Base-by-base conservation (phyloP, 2,888 invertebrate species). In the Aspidiotus destructor region DNA sequence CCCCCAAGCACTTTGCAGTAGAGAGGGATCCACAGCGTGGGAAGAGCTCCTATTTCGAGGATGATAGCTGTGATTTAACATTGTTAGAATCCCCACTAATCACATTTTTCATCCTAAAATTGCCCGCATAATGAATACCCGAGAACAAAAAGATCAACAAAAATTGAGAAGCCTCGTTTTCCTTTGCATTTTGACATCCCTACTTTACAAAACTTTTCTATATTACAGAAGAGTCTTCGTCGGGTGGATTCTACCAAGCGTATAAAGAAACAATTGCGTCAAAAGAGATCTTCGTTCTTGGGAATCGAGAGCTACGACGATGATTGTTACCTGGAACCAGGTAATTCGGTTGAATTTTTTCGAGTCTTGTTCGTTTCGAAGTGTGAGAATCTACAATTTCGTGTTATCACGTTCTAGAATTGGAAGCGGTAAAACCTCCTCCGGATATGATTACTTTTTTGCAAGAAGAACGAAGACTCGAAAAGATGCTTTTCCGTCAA, bases 211-310 rank as follows among this genome's bases (percentile, higher is more conserved):
- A 28, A 48, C 48, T 74, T 13, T 40, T 6, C 13, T 62, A 48
- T 57, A 16, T 15, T 44, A 7, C 62, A 63, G 63, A 53, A 54
- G 10, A 15, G 55, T 57, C 41, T 64, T 7, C 55, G 44, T 41
- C 84, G 89, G 73, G 82, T 88, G 69, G 89, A 88, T 75, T 90
- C 90, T 13, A 89, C 91, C 1, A 88, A 89, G 72, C 83, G 90
- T 73, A 89, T 92, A 74, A 90, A 89, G 75, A 89, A 91, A 75
- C 92, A 92, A 76, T 82, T 92, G 64, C 83, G 89, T 10, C 87
- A 87, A 75, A 88, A 92, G 75, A 84, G 92, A 60, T 87, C 89
- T 48, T 90, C 89, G 76, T 92, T 92, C 77, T 81, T 92, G 55
- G 92, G 92, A 60, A 86, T 92, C 75, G 89, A 91, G 74, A 88